A percentile compares a stretch with the other conserved stretches of the same genome.
Conservation (phyloP, 2,888 invertebrate genomes). For the Drosophila niveifrons region DNA sequence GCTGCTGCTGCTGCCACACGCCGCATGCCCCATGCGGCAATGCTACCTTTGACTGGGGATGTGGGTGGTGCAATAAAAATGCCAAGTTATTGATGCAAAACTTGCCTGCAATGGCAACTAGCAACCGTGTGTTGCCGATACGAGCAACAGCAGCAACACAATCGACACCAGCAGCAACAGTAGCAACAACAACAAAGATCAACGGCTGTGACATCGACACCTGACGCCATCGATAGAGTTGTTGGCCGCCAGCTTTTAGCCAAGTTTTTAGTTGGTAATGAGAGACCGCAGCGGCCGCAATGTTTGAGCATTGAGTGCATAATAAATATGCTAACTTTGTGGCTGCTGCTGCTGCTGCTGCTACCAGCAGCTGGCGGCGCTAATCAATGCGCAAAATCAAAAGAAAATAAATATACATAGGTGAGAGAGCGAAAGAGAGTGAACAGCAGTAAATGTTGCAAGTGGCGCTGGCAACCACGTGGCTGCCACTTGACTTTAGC, state of each 20-base stretch:
- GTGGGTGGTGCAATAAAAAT: slow-evolving; percentile 50
- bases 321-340: slow-evolving; percentile 78
- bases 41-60: not conserved
- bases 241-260: slow-evolving; percentile 52
- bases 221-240: slow-evolving; percentile 22
- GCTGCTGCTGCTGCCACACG: slow-evolving; percentile 4
- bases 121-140: slow-evolving; percentile 17
- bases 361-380: slow-evolving; percentile 34
- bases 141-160: slow-evolving; percentile 11
- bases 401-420: slow-evolving; percentile 48
- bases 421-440: not conserved
- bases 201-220: slow-evolving; percentile 28
- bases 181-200: not conserved
- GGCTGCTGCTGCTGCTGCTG: slow-evolving; percentile 22
- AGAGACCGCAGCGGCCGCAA: slow-evolving; percentile 58
- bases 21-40: not conserved
- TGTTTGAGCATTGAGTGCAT: slow-evolving; percentile 64
- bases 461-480: slow-evolving; percentile 51
- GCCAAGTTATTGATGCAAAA: slow-evolving; percentile 61
- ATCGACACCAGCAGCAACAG: slow-evolving; percentile 5
- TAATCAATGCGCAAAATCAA: slow-evolving; percentile 75
- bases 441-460: slow-evolving; percentile 25
- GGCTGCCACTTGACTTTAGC: slow-evolving; percentile 69
- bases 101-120: slow-evolving; percentile 26
- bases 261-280: slow-evolving; percentile 54